Evolutionary conservation across 2,888 invertebrate species (phyloP).

Genomic region (Tinea trinotella): DNA sequence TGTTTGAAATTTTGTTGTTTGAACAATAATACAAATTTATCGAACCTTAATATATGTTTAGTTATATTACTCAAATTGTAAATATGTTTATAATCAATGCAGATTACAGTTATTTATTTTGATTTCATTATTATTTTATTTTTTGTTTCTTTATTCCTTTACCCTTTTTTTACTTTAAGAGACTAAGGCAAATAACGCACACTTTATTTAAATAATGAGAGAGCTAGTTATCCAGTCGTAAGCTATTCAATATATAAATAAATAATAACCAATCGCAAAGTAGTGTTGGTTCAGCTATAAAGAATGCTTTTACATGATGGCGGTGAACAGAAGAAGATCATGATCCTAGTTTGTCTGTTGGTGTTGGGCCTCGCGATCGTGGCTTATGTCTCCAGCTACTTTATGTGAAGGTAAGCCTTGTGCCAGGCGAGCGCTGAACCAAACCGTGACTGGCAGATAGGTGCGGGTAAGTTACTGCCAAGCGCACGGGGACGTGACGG

Average conservation of each 20-base stretch:
- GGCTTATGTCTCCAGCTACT: constrained; percentile 76
- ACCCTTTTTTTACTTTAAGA: constrained; percentile 24
- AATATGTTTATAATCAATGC: constrained; percentile 58
- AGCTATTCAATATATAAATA: too few relatives aligned
- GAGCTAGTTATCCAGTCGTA: neutral
- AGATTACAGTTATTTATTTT: constrained; percentile 70
- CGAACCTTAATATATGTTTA: constrained; percentile 16
- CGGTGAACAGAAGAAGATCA: constrained; percentile 86
- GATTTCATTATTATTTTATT: constrained; percentile 42
- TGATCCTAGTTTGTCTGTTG: constrained; percentile 92
- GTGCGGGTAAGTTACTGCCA: neutral
- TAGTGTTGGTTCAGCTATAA: constrained; percentile 33
- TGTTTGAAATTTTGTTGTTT: constrained; percentile 1
- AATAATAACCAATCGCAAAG: neutral
- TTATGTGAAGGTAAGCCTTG: constrained; percentile 57
- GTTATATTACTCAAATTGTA: constrained; percentile 53
- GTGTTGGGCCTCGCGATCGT: constrained; percentile 86
- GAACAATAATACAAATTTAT: constrained; percentile 11
- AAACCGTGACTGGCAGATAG: constrained; percentile 21
- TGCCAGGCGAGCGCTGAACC: constrained; percentile 27
- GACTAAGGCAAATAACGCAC: constrained; percentile 63
- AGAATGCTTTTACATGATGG: constrained; percentile 63
- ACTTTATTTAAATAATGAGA: too few relatives aligned
- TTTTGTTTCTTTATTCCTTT: too few relatives aligned
- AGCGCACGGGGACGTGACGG: constrained; percentile 20